Evolutionary conservation across 2,113 vertebrate genomes (phyloP).

Genomic region (Hiodon alosoides): DNA sequence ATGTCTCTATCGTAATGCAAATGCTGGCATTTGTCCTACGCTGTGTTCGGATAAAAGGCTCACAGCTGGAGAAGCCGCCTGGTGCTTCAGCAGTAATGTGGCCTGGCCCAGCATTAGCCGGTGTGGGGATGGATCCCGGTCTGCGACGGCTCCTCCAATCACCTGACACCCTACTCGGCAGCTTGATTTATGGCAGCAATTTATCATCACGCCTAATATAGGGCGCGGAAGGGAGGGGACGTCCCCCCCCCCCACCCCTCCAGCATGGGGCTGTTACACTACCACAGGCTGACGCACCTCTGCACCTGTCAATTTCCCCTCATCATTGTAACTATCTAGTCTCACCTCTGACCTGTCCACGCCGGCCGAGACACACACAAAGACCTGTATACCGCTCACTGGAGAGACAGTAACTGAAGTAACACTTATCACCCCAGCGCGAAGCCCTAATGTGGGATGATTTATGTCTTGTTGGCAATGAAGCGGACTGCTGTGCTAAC

Average conservation of each 20-base stretch:
- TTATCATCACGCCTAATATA: not conserved
- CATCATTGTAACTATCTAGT: not conserved
- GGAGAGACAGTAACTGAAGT: not conserved
- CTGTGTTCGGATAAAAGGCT: not conserved
- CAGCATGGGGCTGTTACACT: not conserved
- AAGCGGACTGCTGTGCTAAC: not conserved
- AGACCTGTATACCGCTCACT: not conserved
- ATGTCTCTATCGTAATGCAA: not conserved
- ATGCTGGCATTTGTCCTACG: not conserved
- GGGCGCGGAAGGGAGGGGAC: not conserved
- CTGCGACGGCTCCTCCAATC: not conserved
- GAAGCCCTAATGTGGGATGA: not conserved
- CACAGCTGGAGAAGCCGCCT: not conserved
- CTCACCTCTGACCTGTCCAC: not conserved
- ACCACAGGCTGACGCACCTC: not conserved
- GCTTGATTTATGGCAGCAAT: conserved; percentile 6
- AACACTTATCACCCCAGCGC: not conserved
- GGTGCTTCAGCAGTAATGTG: too few relatives aligned
- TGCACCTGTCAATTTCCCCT: not conserved
- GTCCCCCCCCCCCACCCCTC: too few relatives aligned
- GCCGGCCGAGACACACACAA: not conserved
- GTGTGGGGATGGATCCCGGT: not conserved
- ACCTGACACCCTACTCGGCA: not conserved
- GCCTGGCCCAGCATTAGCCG: not conserved
- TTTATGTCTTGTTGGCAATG: not conserved